Percentiles rank a stretch among this genome's conserved stretches.
phyloP scores from a whole-genome alignment of 2,888 invertebrate genomes.

The Cryptus armator region DNA sequence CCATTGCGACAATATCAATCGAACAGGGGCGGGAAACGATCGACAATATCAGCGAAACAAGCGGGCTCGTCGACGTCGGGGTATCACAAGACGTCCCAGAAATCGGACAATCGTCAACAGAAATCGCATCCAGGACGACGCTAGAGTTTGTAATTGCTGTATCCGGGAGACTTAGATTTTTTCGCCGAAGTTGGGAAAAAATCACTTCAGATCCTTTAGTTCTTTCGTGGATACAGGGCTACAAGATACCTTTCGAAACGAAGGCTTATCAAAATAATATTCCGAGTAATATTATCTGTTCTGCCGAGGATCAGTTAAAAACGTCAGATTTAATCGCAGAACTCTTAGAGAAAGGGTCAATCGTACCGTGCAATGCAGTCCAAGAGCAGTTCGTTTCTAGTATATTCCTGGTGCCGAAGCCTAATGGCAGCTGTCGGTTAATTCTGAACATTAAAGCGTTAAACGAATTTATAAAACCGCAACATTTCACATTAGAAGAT shows the following conservation, averaged over 20 bases:
- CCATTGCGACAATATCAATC: conserved; percentile 2
- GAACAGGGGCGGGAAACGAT: conserved; percentile 4
- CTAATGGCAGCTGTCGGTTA: background rate
- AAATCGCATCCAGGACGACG: background rate
- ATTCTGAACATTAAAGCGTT: conserved; percentile 32
- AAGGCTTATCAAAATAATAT: background rate
- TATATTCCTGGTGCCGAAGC: background rate
- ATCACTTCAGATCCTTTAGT: conserved; percentile 1
- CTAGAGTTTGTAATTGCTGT: background rate
- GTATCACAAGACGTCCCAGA: background rate
- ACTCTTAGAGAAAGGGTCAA: conserved; percentile 12
- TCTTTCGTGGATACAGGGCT: conserved; percentile 53
- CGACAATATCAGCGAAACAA: background rate
- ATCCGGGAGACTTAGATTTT: conserved; percentile 12
- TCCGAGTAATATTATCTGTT: conserved; percentile 3
- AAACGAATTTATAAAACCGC: conserved; percentile 17
- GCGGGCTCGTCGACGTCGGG: background rate
- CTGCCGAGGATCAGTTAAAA: background rate
- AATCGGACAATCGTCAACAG: background rate
- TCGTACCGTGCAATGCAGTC: background rate
- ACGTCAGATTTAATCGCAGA: conserved; percentile 7
- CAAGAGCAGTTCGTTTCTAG: conserved; percentile 5
- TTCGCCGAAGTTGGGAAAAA: background rate
- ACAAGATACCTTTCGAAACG: conserved; percentile 71
- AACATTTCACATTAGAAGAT: conserved; percentile 42